These are phyloP conservation scores for Harpegnathos saltator DNA, from an alignment of 1,140 invertebrate species.

Conservation along the genomic window DNA sequence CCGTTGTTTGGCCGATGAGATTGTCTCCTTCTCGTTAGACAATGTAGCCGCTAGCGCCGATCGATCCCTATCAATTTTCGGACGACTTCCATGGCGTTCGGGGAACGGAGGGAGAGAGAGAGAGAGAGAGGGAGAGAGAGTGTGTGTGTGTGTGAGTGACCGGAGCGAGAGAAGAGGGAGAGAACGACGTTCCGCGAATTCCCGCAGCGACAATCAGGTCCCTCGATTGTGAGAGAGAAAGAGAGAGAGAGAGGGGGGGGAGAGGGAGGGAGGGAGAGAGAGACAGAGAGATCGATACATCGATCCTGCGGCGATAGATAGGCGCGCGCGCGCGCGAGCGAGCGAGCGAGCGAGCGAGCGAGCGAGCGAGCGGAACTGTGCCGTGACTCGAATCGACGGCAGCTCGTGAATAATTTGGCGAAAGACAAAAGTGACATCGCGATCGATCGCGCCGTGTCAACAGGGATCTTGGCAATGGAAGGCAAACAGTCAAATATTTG, in stretches of 20 bases:
- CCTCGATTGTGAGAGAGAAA: not conserved
- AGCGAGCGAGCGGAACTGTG: not conserved
- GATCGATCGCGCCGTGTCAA: constrained; percentile 76
- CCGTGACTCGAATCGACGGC: constrained; percentile 39
- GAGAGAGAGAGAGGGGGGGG: no score
- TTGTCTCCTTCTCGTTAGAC: not conserved
- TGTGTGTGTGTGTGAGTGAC: no score
- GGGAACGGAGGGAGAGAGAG: not conserved
- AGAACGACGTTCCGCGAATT: constrained; percentile 3
- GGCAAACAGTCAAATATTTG: constrained; percentile 81
- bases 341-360: no score
- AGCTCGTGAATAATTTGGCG: constrained; percentile 73
- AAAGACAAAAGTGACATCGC: constrained; percentile 76
- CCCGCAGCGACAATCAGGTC: constrained; percentile 38
- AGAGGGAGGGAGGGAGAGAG: no score
- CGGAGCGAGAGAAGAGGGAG: not conserved
- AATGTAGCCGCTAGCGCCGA: not conserved
- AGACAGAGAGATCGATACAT: constrained; percentile 62
- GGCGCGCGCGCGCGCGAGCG: no score
- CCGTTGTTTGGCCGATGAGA: constrained; percentile 25
- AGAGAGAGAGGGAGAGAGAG: not conserved
- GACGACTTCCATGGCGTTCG: constrained; percentile 2
- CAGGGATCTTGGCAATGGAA: constrained; percentile 77
- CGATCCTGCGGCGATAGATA: constrained; percentile 56
- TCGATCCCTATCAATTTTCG: constrained; percentile 50